Evolutionary conservation across 2,797 vertebrate genomes (phyloP), one percentile per base, ranked within the genome.

Genomic region (Clarias pachynema): DNA sequence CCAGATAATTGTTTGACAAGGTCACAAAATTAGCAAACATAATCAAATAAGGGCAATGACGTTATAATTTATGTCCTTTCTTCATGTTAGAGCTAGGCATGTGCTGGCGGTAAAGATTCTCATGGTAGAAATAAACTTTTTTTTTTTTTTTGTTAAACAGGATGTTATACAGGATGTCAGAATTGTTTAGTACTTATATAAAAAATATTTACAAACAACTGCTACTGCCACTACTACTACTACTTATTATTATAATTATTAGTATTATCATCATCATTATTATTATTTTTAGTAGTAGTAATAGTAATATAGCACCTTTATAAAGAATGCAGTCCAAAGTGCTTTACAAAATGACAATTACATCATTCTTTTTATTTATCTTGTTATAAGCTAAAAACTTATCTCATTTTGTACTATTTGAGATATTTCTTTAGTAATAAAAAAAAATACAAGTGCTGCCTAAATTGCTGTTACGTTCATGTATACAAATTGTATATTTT

Each of bases 1-100:
- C 75, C 66, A 85, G 92, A 91, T 95, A 94, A 94, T 94, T 94
- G 91, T 89, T 90, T 88, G 89, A 95, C 94, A 94, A 89, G 92
- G 93, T 93, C 91, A 93, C 93, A 93, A 92, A 94, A 93, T 93
- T 92, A 89, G 90, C 90, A 91, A 93, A 92, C 89, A 87, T 93
- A 91, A 94, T 94, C 89, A 91, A 94, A 93, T 94, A 91, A 93
- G 88, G 16, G 79, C 90, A 86, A 87, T 86, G 85, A 90, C 89
- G 86, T 86, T 85, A 73, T 92, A 91, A 92, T 93, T 92, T 91
- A 92, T 92, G 90, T 81, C 59, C 79, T 75, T 77, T 26, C 18
- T 89, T 62, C 81, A 70, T 81, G 16, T 22, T 72, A 40, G 68
- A 22, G 59, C n/a, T 70, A 65, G 53, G 62, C 69, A 29, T 83